Conservation (phyloP, 64 coral and sea anemone genomes). For the Montipora cactus region DNA sequence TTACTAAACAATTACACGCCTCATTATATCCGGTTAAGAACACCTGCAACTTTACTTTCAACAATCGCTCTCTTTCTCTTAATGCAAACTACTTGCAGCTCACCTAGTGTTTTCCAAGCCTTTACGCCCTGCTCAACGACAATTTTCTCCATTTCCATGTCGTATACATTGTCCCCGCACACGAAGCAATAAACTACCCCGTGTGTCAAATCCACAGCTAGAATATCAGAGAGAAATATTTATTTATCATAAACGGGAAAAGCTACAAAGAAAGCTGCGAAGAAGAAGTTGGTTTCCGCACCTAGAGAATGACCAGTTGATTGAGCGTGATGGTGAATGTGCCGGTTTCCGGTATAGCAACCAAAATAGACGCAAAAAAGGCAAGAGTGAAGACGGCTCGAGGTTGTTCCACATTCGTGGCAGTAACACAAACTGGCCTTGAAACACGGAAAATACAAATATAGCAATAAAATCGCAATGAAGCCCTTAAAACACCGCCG, state of each 20-base stretch:
- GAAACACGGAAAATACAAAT: constrained; percentile 37
- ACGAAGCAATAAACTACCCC: constrained; percentile 92
- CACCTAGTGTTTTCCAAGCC: constrained; percentile 86
- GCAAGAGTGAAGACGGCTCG: constrained; percentile 95
- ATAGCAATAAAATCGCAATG: background rate
- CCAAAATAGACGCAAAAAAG: constrained; percentile 98
- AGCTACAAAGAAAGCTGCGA: background rate
- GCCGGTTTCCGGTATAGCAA: constrained; percentile 94
- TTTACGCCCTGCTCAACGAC: constrained; percentile 73
- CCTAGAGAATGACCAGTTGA: constrained; percentile 88
- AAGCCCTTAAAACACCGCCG: background rate
- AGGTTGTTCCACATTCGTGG: constrained; percentile 92
- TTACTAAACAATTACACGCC: background rate
- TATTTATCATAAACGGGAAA: background rate
- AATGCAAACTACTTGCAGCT: background rate
- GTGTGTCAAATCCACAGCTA: constrained; percentile 93
- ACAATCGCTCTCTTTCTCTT: background rate
- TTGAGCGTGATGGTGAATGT: constrained; percentile 94
- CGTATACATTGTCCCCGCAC: constrained; percentile 92
- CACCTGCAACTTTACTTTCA: background rate
- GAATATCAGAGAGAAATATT: constrained; percentile 20
- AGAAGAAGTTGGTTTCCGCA: constrained; percentile 38
- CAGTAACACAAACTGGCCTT: constrained; percentile 86
- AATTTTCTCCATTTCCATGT: constrained; percentile 89
- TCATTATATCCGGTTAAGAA: background rate